phyloP scores from a whole-genome alignment of 2,797 vertebrate genomes.

The Arvicola amphibius region DNA sequence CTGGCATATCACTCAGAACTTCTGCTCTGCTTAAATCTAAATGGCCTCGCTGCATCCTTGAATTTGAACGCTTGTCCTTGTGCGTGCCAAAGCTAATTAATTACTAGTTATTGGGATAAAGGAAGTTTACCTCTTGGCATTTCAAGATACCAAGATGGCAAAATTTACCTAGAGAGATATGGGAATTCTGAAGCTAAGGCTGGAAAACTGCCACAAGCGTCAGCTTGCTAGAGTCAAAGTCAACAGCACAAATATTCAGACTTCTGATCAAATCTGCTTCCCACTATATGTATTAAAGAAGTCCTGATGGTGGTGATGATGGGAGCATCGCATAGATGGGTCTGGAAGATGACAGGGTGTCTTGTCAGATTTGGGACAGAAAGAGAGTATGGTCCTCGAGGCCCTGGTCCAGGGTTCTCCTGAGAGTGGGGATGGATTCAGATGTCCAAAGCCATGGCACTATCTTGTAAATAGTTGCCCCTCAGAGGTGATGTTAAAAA shows the following conservation, averaged over 20 bases:
- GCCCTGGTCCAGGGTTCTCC: background rate
- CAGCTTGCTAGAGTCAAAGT: background rate
- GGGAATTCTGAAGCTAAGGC: background rate
- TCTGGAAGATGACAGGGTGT: background rate
- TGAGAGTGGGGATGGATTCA: background rate
- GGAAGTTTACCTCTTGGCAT: background rate
- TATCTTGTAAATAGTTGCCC: background rate
- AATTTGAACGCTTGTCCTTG: background rate
- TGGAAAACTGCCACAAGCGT: background rate
- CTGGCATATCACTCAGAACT: background rate
- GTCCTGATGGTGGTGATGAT: too few relatives aligned
- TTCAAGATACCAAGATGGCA: constrained; percentile 36
- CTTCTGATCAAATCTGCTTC: background rate
- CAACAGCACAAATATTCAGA: background rate
- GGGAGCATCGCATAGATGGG: background rate
- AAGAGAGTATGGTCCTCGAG: background rate
- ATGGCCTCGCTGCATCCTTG: background rate
- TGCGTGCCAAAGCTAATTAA: constrained; percentile 1
- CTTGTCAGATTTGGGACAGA: rapidly evolving
- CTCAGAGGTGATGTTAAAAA: constrained; percentile 6
- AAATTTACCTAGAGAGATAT: constrained; percentile 11
- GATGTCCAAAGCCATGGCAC: background rate
- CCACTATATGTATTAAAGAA: background rate
- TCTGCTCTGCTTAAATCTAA: background rate
- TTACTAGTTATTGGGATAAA: constrained; percentile 29